Evolutionary conservation across 2,888 invertebrate genomes (phyloP), one percentile per base, ranked within the genome.

Genomic region (Argyresthia albistria): DNA sequence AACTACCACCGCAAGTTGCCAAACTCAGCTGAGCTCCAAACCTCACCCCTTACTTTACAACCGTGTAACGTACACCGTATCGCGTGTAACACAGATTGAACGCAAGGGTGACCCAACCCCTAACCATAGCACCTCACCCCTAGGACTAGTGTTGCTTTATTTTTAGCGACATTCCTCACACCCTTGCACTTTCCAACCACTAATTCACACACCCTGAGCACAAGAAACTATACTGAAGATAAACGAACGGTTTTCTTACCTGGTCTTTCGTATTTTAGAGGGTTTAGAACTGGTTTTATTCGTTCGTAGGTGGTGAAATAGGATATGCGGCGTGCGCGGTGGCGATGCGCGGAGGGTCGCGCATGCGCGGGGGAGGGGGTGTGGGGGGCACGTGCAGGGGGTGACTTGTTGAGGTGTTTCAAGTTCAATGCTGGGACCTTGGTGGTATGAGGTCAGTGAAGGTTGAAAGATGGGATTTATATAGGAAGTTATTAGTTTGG

Each of bases 81-180:
- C 63, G 59, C 55, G 61, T 59, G 57, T 58, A 59, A 55, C 63
- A 67, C 65, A 67, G 62, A 64, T 62, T 66, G 69, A 66, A n/a
- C n/a, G n/a, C n/a, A n/a, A 78, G 79, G 80, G 80, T 73, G 80
- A 71, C 74, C 77, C 76, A 81, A 80, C 82, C 86, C 88, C 88
- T 84, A 80, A 84, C 79, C 83, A 79, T 81, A 76, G 73, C 76
- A 77, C 88, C 88, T 84, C 88, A 87, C 86, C 87, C 88, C 88
- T 25, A 80, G 64, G 55, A 54, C 66, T 83, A 73, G 70, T 79
- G 70, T 62, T 80, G 71, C 76, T 87, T 76, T 88, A 87, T 88
- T 88, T 88, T 87, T 84, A 78, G 78, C 82, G 81, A 76, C 76
- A 80, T 77, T 66, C 77, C 86, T 62, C 86, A 84, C 82, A 80